Evolutionary conservation across 2,113 vertebrate species (phyloP).

Genomic region (Astur gentilis): DNA sequence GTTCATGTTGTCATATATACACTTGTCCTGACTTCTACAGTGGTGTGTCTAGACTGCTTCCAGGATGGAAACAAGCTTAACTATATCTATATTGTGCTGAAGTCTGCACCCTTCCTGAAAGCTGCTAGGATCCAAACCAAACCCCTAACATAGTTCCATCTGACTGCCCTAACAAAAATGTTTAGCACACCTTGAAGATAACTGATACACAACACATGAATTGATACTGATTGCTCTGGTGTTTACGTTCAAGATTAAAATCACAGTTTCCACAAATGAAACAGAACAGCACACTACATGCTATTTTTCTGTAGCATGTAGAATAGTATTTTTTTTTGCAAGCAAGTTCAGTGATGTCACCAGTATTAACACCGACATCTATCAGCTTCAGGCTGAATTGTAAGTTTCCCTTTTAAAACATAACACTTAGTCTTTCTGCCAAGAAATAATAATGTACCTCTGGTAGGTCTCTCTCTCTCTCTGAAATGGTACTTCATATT

Average conservation of each 20-base stretch:
- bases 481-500: neutral
- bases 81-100: accelerated
- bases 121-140: neutral
- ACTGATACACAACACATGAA: neutral
- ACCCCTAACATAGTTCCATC: neutral
- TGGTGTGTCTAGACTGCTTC: neutral
- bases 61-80: neutral
- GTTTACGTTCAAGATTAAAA: neutral
- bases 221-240: neutral
- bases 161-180: neutral
- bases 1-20: too few relatives aligned
- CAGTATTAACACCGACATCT: neutral
- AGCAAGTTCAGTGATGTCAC: neutral
- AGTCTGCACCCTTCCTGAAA: neutral
- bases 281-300: neutral
- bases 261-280: neutral
- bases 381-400: neutral
- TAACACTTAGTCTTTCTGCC: neutral
- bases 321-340: neutral
- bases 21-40: neutral
- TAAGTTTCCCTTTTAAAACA: neutral
- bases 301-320: neutral
- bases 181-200: neutral
- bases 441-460: neutral
- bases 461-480: neutral